Percentiles rank a stretch among this genome's conserved stretches.
Evolutionary conservation across 1,140 invertebrate species (phyloP).

Genomic region (Eupristina koningsbergeri): DNA sequence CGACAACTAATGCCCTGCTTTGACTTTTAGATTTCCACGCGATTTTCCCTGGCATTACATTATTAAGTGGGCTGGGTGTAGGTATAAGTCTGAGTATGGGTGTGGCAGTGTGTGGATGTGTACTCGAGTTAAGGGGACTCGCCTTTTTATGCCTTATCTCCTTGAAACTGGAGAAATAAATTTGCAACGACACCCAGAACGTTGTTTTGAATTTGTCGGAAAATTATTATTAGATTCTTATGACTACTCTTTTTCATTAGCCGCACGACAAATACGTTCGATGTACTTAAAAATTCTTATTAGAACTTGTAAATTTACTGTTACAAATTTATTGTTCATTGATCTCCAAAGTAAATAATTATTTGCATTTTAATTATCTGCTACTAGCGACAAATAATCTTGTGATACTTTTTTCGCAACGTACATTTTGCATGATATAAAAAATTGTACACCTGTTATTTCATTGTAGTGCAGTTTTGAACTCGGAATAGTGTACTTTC

Average conservation of each 20-base stretch:
- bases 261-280: not conserved
- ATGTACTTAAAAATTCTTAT: not conserved
- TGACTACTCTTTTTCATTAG: conserved; percentile 30
- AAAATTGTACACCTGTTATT: no score
- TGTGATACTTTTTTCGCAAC: no score
- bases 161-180: not conserved
- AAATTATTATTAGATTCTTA: conserved; percentile 11
- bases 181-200: no score
- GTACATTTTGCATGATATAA: no score
- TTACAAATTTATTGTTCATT: not conserved
- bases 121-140: conserved; percentile 26
- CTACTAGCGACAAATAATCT: not conserved
- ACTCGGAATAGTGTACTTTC: no score
- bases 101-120: no score
- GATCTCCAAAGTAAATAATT: not conserved
- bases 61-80: conserved; percentile 35
- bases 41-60: conserved; percentile 50
- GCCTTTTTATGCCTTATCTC: conserved; percentile 31
- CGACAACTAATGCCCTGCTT: conserved; percentile 44
- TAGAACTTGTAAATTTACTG: conserved; percentile 4
- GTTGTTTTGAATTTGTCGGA: conserved; percentile 34
- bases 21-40: conserved; percentile 59
- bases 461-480: no score
- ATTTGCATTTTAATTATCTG: not conserved
- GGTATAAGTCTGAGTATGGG: no score